A percentile compares a stretch with the other conserved stretches of the same genome.
Evolutionary conservation across 2,888 invertebrate species (phyloP).

Genomic region (Ennomos quercinarius): DNA sequence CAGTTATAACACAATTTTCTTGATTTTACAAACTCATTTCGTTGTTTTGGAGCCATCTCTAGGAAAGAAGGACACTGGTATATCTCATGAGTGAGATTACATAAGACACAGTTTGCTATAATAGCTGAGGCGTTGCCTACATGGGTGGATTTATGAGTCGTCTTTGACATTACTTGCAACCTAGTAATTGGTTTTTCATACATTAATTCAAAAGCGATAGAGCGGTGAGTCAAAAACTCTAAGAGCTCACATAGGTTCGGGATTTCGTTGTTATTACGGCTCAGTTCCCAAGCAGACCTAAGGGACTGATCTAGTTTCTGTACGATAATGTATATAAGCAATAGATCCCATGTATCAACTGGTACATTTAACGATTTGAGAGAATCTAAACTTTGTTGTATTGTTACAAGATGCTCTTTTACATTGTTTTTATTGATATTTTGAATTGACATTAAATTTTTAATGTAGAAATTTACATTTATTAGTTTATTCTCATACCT

Average conservation of each 20-base stretch:
- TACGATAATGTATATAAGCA: background rate
- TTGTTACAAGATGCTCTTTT: background rate
- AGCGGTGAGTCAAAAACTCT: background rate
- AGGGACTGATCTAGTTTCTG: background rate
- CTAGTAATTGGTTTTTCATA: background rate
- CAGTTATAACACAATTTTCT: conserved; percentile 8
- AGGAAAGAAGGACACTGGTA: background rate
- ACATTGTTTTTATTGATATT: background rate
- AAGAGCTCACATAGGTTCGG: background rate
- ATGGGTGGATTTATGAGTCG: background rate
- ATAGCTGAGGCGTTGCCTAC: background rate
- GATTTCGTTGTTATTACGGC: background rate
- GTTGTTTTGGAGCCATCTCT: background rate
- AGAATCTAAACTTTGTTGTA: background rate
- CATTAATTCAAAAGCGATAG: background rate
- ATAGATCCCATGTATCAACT: background rate
- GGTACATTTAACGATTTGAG: background rate
- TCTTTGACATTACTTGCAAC: background rate
- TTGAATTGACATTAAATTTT: background rate
- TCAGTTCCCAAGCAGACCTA: background rate
- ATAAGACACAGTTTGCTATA: background rate
- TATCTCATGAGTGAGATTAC: background rate
- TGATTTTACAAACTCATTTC: background rate
- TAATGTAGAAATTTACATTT: background rate
- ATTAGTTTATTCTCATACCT: background rate